Evolutionary conservation across 1,140 invertebrate species (phyloP).

Genomic region (Bombus waltoni): DNA sequence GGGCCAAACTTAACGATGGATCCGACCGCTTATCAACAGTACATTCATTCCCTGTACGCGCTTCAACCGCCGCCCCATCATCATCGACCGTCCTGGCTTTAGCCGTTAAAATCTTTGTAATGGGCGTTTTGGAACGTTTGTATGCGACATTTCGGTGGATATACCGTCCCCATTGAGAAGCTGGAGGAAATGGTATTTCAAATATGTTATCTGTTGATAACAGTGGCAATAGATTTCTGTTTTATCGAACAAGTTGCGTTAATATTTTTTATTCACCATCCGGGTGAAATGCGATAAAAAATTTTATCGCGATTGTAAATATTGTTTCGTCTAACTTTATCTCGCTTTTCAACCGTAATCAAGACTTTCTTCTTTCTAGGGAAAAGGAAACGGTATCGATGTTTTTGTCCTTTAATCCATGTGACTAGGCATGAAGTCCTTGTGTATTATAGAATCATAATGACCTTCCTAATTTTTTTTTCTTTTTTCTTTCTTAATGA

Average conservation of each 20-base stretch:
- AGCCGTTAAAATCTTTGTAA: constrained; percentile 67
- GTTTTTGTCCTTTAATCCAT: neutral
- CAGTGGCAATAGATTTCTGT: neutral
- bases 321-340: constrained; percentile 8
- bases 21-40: constrained; percentile 80
- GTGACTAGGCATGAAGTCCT: neutral
- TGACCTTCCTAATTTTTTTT: neutral
- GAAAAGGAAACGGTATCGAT: neutral
- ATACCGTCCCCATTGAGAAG: neutral
- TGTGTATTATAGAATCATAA: neutral
- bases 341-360: neutral
- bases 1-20: constrained; percentile 78
- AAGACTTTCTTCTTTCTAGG: constrained; percentile 1
- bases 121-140: neutral
- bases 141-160: constrained; percentile 16
- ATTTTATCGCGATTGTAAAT: constrained; percentile 11
- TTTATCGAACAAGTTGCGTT: neutral
- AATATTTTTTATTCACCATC: neutral
- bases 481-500: neutral
- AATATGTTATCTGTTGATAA: too few species aligned
- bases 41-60: constrained; percentile 79
- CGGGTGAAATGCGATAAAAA: neutral
- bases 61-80: constrained; percentile 77
- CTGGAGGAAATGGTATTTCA: neutral
- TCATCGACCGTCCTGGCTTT: constrained; percentile 81